Conservation (phyloP, 2,797 vertebrate genomes). For the Sebastes kiyomatsui region DNA sequence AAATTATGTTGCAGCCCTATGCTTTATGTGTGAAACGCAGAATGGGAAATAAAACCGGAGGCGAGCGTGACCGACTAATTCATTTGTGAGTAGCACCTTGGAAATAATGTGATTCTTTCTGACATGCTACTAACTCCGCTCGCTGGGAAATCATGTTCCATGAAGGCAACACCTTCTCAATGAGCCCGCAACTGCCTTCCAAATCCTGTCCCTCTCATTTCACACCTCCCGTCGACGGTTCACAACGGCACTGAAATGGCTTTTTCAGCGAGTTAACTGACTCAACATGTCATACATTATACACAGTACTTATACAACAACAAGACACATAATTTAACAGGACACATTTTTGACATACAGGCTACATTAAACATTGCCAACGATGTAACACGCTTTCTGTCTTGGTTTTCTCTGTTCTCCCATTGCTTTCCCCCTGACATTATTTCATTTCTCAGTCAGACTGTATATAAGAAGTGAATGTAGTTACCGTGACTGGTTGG, state of each 20-base stretch:
- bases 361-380: neutral
- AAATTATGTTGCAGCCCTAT: neutral
- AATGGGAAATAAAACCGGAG: neutral
- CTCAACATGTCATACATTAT: neutral
- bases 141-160: conserved; percentile 29
- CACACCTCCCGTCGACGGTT: conserved; percentile 3
- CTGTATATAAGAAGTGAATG: no score
- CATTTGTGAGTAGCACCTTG: conserved; percentile 21
- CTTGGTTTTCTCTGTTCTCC: neutral
- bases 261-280: conserved; percentile 6
- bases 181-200: conserved; percentile 2
- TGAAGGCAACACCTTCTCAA: conserved; percentile 40
- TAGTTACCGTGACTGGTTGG: no score
- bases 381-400: neutral
- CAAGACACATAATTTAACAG: neutral
- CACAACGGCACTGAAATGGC: neutral
- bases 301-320: neutral
- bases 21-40: neutral
- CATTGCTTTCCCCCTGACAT: neutral
- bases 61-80: conserved; percentile 1
- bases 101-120: conserved; percentile 17
- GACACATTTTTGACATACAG: neutral
- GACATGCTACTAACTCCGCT: conserved; percentile 34
- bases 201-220: conserved; percentile 37
- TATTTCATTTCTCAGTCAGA: neutral